A percentile compares a stretch with the other conserved stretches of the same genome.
Conservation (phyloP, 2,888 invertebrate genomes). For the Napeogenes inachia region DNA sequence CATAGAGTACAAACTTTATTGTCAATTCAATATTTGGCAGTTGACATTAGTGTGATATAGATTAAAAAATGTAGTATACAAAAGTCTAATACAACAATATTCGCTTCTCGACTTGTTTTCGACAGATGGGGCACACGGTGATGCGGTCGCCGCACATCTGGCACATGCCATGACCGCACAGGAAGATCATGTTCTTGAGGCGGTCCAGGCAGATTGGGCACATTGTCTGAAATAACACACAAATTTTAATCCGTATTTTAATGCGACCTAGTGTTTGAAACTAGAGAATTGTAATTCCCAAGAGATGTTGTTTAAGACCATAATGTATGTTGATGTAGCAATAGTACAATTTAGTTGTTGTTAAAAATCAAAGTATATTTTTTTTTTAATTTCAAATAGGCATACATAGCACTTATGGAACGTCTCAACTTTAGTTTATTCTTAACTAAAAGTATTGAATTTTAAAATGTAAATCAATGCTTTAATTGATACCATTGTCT, state of each 20-base stretch:
- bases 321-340: too few relatives aligned
- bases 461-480: too few relatives aligned
- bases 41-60: neutral
- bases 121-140: slow-evolving; percentile 97
- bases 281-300: too few relatives aligned
- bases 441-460: too few relatives aligned
- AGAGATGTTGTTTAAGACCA: too few relatives aligned
- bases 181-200: slow-evolving; percentile 98
- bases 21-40: neutral
- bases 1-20: neutral
- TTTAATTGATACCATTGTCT: neutral
- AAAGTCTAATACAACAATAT: slow-evolving; percentile 86
- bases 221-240: slow-evolving; percentile 87
- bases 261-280: neutral
- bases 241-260: neutral
- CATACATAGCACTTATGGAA: too few relatives aligned
- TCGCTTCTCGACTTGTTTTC: slow-evolving; percentile 96
- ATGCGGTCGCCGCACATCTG: slow-evolving; percentile 99
- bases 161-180: slow-evolving; percentile 98
- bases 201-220: slow-evolving; percentile 99
- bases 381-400: too few relatives aligned
- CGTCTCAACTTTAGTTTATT: too few relatives aligned
- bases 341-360: too few relatives aligned
- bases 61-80: neutral
- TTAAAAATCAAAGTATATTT: too few relatives aligned